Evolutionary conservation across 1,140 invertebrate genomes (phyloP).

Genomic region (Pogonognathellus flavescens): DNA sequence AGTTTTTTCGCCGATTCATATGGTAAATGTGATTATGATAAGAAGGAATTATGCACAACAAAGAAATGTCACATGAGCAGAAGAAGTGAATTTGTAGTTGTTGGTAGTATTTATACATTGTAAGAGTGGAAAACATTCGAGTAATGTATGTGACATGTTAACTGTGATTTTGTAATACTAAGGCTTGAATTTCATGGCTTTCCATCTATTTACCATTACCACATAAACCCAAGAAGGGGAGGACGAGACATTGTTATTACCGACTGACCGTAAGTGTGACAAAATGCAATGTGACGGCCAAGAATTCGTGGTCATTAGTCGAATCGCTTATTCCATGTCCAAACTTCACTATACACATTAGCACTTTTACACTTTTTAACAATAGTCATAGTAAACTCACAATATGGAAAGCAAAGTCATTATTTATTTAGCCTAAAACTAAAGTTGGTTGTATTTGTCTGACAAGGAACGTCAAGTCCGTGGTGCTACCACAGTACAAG

Average conservation of each 20-base stretch:
- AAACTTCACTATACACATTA: not conserved
- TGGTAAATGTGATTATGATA: too few species aligned
- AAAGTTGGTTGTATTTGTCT: not conserved
- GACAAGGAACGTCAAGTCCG: not conserved
- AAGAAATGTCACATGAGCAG: too few species aligned
- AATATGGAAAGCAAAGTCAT: not conserved
- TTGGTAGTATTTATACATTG: too few species aligned
- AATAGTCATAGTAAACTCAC: not conserved
- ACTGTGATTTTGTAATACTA: conserved; percentile 29
- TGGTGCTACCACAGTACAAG: not conserved
- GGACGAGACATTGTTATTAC: conserved; percentile 10
- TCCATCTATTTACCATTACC: conserved; percentile 28
- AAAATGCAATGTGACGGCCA: conserved; percentile 39
- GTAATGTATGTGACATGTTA: not conserved
- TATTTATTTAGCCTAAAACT: conserved; percentile 23
- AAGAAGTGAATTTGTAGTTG: too few species aligned
- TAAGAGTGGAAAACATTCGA: not conserved
- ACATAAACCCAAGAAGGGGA: conserved; percentile 13
- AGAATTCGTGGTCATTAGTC: conserved; percentile 36
- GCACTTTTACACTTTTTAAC: not conserved
- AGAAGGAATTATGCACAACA: too few species aligned
- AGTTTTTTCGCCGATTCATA: not conserved
- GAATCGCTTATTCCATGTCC: not conserved
- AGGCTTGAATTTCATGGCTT: conserved; percentile 29
- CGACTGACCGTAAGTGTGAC: conserved; percentile 36